Conservation (phyloP, 2,797 vertebrate species). For the Tapera naevia region DNA sequence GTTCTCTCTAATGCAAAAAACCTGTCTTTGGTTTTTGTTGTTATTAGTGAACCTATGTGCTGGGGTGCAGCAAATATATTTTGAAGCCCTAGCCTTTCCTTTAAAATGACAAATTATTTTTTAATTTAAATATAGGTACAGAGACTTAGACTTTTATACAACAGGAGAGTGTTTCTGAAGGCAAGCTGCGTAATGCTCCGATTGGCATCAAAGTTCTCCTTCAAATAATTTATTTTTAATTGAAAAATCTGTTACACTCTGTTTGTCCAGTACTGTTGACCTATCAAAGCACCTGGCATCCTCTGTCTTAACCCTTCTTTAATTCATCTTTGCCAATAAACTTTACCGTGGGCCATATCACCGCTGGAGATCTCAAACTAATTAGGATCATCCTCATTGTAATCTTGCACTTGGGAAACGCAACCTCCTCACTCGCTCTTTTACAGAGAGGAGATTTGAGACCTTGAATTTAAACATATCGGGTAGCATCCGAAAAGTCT, state of each 20-base stretch:
- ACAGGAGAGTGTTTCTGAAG: background rate
- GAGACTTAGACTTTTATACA: background rate
- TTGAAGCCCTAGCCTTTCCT: background rate
- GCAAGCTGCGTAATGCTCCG: background rate
- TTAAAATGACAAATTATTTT: background rate
- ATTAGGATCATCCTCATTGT: background rate
- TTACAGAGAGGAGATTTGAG: background rate
- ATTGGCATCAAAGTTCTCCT: background rate
- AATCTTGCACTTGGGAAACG: background rate
- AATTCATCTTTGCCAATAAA: background rate
- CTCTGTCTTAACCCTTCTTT: background rate
- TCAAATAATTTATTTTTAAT: background rate
- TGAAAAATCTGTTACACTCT: background rate
- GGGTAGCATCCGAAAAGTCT: background rate
- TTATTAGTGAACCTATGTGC: background rate
- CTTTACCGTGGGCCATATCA: background rate
- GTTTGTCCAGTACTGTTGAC: background rate
- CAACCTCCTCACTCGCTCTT: background rate
- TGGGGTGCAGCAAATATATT: background rate
- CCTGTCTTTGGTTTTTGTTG: constrained; percentile 9
- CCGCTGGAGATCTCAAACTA: background rate
- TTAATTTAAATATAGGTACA: background rate
- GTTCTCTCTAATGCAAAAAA: constrained; percentile 9
- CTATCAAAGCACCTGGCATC: background rate
- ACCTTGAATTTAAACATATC: background rate